Evolutionary conservation across 1,140 invertebrate species (phyloP).

Genomic region (Adoxophyes honmai): DNA sequence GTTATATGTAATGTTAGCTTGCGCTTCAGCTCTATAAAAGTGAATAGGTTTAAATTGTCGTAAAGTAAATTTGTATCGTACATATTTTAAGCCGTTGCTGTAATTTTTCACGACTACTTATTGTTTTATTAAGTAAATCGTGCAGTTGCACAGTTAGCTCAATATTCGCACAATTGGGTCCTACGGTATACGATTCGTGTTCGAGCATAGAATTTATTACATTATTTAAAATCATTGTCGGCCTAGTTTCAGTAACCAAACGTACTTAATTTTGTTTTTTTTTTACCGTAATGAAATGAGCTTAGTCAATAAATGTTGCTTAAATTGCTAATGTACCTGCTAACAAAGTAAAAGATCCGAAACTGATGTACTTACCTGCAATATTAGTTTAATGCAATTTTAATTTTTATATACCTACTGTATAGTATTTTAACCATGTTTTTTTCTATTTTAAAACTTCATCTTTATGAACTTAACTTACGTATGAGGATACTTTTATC

Average conservation of each 20-base stretch:
- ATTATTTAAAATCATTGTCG: background rate
- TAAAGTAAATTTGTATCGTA: slow-evolving; percentile 38
- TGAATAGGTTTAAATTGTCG: slow-evolving; percentile 30
- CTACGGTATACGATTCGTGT: slow-evolving; percentile 49
- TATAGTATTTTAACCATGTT: background rate
- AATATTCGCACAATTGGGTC: slow-evolving; percentile 52
- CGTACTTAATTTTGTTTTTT: background rate
- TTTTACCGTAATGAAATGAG: no score
- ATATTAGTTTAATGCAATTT: background rate
- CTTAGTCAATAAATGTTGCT: no score
- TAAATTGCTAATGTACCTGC: no score
- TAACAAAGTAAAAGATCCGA: no score
- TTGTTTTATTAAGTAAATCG: slow-evolving; percentile 49
- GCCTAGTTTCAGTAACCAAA: background rate
- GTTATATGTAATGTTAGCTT: slow-evolving; percentile 44
- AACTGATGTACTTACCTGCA: no score
- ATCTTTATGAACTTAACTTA: no score
- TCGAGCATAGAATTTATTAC: slow-evolving; percentile 41
- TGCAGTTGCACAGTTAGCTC: slow-evolving; percentile 59
- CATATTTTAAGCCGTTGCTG: slow-evolving; percentile 37
- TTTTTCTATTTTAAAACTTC: no score
- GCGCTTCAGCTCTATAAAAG: slow-evolving; percentile 53
- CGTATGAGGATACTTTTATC: no score
- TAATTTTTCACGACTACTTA: slow-evolving; percentile 52
- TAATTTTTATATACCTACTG: background rate